A percentile compares a stretch with the other conserved stretches of the same genome.
phyloP scores from a whole-genome alignment of 2,888 invertebrate genomes.

The Cerastoderma edule region DNA sequence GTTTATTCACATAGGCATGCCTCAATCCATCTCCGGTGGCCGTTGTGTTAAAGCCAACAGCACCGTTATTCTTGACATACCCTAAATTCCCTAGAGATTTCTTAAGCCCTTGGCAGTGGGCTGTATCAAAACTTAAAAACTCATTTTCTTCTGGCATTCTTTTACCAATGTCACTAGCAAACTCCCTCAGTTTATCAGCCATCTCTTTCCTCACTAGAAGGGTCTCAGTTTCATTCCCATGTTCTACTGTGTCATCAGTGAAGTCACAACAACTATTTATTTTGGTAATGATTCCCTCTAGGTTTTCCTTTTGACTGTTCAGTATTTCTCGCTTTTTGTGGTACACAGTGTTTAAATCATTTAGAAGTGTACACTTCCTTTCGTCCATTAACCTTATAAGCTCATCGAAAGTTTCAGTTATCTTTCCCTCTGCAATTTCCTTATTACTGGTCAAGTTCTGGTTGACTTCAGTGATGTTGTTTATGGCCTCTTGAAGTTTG shows the following conservation, averaged over 20 bases:
- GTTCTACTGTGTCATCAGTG: conserved; percentile 84
- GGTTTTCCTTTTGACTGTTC: conserved; percentile 80
- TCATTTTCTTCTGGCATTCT: conserved; percentile 82
- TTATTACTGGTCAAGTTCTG: conserved; percentile 71
- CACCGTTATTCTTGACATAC: conserved; percentile 82
- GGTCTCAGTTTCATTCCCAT: conserved; percentile 84
- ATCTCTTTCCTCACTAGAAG: conserved; percentile 85
- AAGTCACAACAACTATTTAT: conserved; percentile 84
- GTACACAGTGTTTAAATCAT: conserved; percentile 80
- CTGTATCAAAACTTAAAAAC: conserved; percentile 80
- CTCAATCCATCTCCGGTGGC: conserved; percentile 84
- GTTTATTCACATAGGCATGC: conserved; percentile 79
- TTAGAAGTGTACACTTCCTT: conserved; percentile 79
- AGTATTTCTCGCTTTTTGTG: conserved; percentile 81
- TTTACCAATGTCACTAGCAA: conserved; percentile 73
- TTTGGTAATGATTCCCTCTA: conserved; percentile 82
- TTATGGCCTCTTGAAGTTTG: conserved; percentile 79
- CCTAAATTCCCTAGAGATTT: conserved; percentile 80
- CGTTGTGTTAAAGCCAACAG: conserved; percentile 83
- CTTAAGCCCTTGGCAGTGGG: conserved; percentile 75
- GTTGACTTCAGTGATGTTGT: conserved; percentile 75
- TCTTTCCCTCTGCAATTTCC: conserved; percentile 75
- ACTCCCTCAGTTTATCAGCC: conserved; percentile 83
- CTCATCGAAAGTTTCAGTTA: conserved; percentile 81
- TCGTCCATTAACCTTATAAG: conserved; percentile 79